Conservation (phyloP, 2,888 invertebrate genomes). For the Parochlus steinenii region DNA sequence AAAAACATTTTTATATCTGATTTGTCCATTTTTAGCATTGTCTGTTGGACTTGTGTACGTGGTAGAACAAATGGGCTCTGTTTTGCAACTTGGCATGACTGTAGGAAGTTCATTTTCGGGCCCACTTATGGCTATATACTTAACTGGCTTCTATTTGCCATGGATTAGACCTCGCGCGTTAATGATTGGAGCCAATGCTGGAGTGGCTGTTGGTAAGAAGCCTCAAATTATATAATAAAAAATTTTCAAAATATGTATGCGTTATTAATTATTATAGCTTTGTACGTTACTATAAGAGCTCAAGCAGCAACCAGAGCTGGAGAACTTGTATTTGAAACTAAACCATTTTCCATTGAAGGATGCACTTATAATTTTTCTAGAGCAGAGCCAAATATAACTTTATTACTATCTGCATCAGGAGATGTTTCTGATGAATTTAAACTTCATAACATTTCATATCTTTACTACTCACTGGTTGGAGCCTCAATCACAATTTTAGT, state of each 20-base stretch:
- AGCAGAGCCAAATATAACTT: not conserved
- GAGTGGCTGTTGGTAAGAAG: too few species aligned
- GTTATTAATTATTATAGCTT: too few species aligned
- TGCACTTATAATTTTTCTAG: slow-evolving; percentile 25
- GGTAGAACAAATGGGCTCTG: slow-evolving; percentile 49
- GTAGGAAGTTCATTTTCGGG: slow-evolving; percentile 51
- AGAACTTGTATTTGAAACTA: slow-evolving; percentile 36
- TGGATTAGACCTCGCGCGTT: slow-evolving; percentile 40
- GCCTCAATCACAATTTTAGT: slow-evolving; percentile 38
- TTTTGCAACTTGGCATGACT: slow-evolving; percentile 50
- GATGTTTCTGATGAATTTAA: not conserved
- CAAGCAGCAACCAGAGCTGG: slow-evolving; percentile 50
- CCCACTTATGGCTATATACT: slow-evolving; percentile 47
- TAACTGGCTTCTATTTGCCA: slow-evolving; percentile 50
- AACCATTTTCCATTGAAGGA: slow-evolving; percentile 34
- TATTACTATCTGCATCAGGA: not conserved
- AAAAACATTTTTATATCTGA: too few species aligned
- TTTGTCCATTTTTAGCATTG: too few species aligned
- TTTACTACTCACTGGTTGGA: slow-evolving; percentile 51
- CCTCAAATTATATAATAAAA: too few species aligned
- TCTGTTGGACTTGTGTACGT: slow-evolving; percentile 52
- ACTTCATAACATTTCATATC: slow-evolving; percentile 49
- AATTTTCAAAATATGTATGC: too few species aligned
- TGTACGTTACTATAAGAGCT: slow-evolving; percentile 42
- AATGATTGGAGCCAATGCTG: too few species aligned